Evolutionary conservation across 2,113 vertebrate species (phyloP).

Genomic region (Diglossa brunneiventris): DNA sequence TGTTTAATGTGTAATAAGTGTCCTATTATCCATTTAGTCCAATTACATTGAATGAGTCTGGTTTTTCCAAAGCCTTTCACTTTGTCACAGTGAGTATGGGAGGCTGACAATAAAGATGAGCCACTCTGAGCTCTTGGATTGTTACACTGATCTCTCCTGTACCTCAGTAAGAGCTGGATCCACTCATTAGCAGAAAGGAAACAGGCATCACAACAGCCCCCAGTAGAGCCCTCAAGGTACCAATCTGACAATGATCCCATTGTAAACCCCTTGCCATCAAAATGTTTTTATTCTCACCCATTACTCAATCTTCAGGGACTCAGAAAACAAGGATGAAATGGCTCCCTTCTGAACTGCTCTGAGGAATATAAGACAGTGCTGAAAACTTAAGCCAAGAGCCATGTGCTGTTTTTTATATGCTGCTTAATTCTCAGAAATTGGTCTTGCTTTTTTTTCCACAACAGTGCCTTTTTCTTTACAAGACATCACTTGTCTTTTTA

Average conservation of each 20-base stretch:
- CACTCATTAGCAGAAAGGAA: conserved; percentile 41
- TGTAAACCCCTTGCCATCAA: conserved; percentile 8
- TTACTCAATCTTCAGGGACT: neutral
- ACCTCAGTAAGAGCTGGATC: conserved; percentile 27
- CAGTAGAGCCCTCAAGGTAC: neutral
- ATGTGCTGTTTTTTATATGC: neutral
- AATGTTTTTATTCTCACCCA: conserved; percentile 30
- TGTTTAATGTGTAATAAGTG: conserved; percentile 56
- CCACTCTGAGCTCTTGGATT: conserved; percentile 19
- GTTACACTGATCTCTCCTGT: conserved; percentile 1
- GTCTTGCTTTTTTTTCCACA: neutral
- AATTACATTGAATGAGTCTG: conserved; percentile 56
- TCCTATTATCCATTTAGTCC: conserved; percentile 66
- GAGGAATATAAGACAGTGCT: neutral
- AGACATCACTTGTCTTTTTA: neutral
- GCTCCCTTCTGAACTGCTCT: neutral
- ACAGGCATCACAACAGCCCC: conserved; percentile 8
- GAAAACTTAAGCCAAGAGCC: neutral
- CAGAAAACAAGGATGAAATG: conserved; percentile 8
- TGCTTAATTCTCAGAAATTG: neutral
- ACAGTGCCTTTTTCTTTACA: neutral
- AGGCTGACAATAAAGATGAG: conserved; percentile 50
- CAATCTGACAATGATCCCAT: conserved; percentile 10
- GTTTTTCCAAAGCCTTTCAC: conserved; percentile 51
- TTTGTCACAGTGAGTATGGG: conserved; percentile 8